Conservation (phyloP, 2,888 invertebrate species). For the Chrysolina americana region DNA sequence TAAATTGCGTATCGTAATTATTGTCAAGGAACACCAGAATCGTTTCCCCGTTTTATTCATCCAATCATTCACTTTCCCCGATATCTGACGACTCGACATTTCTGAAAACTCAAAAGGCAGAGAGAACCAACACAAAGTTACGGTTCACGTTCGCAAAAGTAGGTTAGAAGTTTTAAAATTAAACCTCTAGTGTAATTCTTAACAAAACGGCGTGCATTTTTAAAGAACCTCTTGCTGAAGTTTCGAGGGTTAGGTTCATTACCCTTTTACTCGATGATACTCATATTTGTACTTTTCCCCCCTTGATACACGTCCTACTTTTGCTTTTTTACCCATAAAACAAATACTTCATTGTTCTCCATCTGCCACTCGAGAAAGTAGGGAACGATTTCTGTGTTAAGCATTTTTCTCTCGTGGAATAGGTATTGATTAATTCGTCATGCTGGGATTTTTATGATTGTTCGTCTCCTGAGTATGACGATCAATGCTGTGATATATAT, state of each 20-base stretch:
- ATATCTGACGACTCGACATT: conserved; percentile 16
- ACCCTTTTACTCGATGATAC: conserved; percentile 47
- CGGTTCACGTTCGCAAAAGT: conserved; percentile 9
- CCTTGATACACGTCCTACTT: conserved; percentile 7
- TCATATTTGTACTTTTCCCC: conserved; percentile 30
- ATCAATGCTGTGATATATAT: background rate
- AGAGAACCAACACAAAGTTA: background rate
- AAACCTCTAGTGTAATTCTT: conserved; percentile 33
- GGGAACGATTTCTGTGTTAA: conserved; percentile 35
- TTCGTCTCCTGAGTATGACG: background rate
- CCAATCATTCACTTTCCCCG: background rate
- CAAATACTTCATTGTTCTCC: conserved; percentile 40
- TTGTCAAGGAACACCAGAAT: background rate
- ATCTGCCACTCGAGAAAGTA: conserved; percentile 33
- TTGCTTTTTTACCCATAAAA: conserved; percentile 30
- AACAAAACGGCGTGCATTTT: conserved; percentile 42
- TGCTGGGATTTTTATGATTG: conserved; percentile 11
- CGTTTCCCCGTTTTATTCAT: background rate
- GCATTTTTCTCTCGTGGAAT: conserved; percentile 13
- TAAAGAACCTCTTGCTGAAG: conserved; percentile 38
- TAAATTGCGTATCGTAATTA: background rate
- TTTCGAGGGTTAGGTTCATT: conserved; percentile 45
- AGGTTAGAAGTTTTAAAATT: conserved; percentile 29
- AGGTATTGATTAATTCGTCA: conserved; percentile 21
- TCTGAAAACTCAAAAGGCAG: conserved; percentile 3